Evolutionary conservation across 2,888 invertebrate species (phyloP).

Genomic region (Lottia gigantea): DNA sequence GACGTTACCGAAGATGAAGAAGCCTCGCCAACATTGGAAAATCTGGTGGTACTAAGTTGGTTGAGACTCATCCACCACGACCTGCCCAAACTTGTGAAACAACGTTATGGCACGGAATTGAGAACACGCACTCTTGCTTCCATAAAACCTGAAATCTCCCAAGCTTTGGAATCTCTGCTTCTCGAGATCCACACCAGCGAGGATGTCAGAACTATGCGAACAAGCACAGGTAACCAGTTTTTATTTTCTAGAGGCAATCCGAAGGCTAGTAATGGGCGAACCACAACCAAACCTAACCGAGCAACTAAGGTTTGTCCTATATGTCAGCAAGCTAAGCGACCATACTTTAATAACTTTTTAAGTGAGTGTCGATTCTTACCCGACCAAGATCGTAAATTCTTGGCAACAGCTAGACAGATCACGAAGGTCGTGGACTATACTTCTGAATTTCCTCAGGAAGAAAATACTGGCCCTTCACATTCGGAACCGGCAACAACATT

Average conservation of each 20-base stretch:
- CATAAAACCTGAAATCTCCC: conserved; percentile 28
- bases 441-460: too few relatives aligned
- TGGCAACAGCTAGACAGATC: too few relatives aligned
- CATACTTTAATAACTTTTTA: neutral
- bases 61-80: conserved; percentile 19
- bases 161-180: conserved; percentile 23
- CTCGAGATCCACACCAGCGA: neutral
- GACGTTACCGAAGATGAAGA: conserved; percentile 22
- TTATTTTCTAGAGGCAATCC: neutral
- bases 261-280: neutral
- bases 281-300: neutral
- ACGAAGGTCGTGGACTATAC: too few relatives aligned
- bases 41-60: conserved; percentile 23
- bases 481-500: too few relatives aligned
- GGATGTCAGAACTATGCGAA: neutral
- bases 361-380: too few relatives aligned
- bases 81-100: conserved; percentile 21
- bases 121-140: conserved; percentile 24
- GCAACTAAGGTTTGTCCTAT: neutral
- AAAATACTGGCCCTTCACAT: too few relatives aligned
- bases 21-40: conserved; percentile 25
- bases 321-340: neutral
- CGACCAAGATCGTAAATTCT: too few relatives aligned
- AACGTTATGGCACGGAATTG: conserved; percentile 28
- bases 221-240: too few relatives aligned